phyloP scores from a whole-genome alignment of 2,797 vertebrate species.

The Emys orbicularis region DNA sequence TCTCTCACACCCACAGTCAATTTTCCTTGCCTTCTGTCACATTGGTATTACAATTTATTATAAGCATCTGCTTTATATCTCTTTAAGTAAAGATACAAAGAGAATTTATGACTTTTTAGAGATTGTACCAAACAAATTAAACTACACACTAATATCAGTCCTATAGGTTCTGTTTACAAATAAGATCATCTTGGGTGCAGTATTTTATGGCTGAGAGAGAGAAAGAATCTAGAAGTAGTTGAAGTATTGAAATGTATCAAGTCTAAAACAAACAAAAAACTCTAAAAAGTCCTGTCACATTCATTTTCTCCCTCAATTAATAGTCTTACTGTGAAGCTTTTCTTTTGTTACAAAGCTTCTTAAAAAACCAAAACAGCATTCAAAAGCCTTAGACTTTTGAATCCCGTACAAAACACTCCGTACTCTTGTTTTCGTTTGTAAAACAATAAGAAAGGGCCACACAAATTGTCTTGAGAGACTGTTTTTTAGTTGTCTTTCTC shows the following conservation, averaged over 20 bases:
- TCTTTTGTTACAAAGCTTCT: not conserved
- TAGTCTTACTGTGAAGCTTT: not conserved
- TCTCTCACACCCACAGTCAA: slow-evolving; percentile 52
- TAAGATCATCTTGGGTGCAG: slow-evolving; percentile 60
- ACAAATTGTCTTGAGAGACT: not conserved
- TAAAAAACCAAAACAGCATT: slow-evolving; percentile 27
- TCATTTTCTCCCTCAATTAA: slow-evolving; percentile 39
- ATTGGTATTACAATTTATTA: slow-evolving; percentile 24
- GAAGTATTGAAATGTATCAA: slow-evolving; percentile 35
- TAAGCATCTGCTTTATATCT: slow-evolving; percentile 60
- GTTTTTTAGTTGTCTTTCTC: not conserved
- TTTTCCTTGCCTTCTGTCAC: slow-evolving; percentile 77
- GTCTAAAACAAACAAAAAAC: slow-evolving; percentile 33
- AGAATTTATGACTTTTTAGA: slow-evolving; percentile 73
- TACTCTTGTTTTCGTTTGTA: not conserved
- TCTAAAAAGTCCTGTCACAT: slow-evolving; percentile 33
- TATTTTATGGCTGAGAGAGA: slow-evolving; percentile 48
- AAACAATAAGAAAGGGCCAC: slow-evolving; percentile 11
- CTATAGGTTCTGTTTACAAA: slow-evolving; percentile 72
- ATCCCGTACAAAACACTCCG: not conserved
- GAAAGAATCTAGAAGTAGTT: slow-evolving; percentile 20
- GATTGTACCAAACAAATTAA: slow-evolving; percentile 72
- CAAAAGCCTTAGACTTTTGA: not conserved
- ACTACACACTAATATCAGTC: slow-evolving; percentile 62
- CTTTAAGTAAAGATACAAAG: slow-evolving; percentile 64